Base-by-base conservation (phyloP, 2,113 vertebrate genomes). In the Peromyscus leucopus region DNA sequence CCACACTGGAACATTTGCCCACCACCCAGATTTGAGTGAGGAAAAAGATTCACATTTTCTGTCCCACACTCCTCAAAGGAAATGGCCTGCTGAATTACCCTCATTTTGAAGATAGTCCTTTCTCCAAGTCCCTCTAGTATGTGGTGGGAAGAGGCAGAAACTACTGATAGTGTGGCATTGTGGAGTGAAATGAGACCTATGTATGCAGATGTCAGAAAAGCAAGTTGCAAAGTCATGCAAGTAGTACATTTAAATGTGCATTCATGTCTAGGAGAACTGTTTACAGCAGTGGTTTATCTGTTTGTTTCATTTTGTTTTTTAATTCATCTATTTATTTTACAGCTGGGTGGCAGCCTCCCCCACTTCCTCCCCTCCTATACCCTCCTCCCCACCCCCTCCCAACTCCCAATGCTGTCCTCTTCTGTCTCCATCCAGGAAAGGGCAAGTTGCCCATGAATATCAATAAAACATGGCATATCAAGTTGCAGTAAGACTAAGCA, bases 201-300 rank as follows among this genome's bases (percentile, higher is more conserved):
- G 59, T 46, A 24, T 17, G 15, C 63, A 59, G 33, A 80, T 69
- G n/a, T 7, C 46, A 65, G 28, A 67, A 76, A 42, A 96, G 91
- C 92, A 63, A 95, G 67, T 93, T 91, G 78, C 69, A 95, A 48
- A 83, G 46, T 51, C 97, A 46, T 93, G 96, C 92, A 88, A 97
- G 76, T 83, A 55, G 79, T 93, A 93, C 72, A 79, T 97, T 98
- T 94, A 90, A 95, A 91, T 97, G 96, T 84, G 74, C 72, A 59
- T 97, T 88, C 61, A 48, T 95, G 91, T 97, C 91, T 67, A 31
- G 69, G 7, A 71, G 36, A 72, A 72, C 71, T 72, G 36, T 72
- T 72, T n/a, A 72, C 71, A 72, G 71, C 71, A 72, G 71, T n/a
- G 17, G 71, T 16, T 71, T 71, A 2, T 10, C 5, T 10, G 67